phyloP scores from a whole-genome alignment of 2,797 vertebrate genomes.

The Geotria australis region DNA sequence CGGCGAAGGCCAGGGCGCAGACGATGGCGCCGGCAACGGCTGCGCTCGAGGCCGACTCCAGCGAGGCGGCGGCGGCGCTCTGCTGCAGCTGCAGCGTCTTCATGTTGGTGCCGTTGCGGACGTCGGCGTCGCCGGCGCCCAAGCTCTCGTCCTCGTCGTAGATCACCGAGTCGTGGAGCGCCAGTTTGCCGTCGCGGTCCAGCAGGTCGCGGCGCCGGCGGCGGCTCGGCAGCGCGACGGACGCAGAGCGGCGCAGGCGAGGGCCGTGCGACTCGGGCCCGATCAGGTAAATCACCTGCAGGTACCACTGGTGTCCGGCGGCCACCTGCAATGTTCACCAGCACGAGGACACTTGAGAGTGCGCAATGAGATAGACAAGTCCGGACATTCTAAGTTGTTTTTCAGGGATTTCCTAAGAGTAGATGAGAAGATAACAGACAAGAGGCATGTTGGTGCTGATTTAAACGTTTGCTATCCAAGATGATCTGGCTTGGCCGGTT shows the following conservation, averaged over 20 bases:
- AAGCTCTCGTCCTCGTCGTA: slow-evolving; percentile 44
- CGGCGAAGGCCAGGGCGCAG: not conserved
- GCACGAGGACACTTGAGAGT: not conserved
- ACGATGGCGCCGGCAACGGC: slow-evolving; percentile 37
- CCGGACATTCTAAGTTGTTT: too few relatives aligned
- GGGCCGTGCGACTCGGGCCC: slow-evolving; percentile 37
- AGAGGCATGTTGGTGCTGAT: too few relatives aligned
- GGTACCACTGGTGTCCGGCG: slow-evolving; percentile 92
- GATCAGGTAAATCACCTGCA: slow-evolving; percentile 83
- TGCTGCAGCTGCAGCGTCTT: slow-evolving; percentile 43
- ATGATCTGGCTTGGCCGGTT: too few relatives aligned
- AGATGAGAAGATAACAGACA: too few relatives aligned
- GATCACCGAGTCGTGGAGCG: slow-evolving; percentile 56
- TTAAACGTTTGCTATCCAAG: too few relatives aligned
- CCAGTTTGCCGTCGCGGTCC: slow-evolving; percentile 14
- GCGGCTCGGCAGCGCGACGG: slow-evolving; percentile 15
- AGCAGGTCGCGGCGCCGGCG: slow-evolving; percentile 30
- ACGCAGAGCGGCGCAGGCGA: slow-evolving; percentile 27
- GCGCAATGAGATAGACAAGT: too few relatives aligned
- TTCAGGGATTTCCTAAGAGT: too few relatives aligned
- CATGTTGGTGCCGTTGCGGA: slow-evolving; percentile 96
- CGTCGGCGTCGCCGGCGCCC: slow-evolving; percentile 23
- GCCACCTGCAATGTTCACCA: slow-evolving; percentile 23
- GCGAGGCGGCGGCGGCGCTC: slow-evolving; percentile 18
- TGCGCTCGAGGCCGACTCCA: slow-evolving; percentile 28